Evolutionary conservation across 35 echinoderm and acorn worm genomes (phyloP), one percentile per base, ranked within the genome.

Genomic region (Apostichopus californicus): DNA sequence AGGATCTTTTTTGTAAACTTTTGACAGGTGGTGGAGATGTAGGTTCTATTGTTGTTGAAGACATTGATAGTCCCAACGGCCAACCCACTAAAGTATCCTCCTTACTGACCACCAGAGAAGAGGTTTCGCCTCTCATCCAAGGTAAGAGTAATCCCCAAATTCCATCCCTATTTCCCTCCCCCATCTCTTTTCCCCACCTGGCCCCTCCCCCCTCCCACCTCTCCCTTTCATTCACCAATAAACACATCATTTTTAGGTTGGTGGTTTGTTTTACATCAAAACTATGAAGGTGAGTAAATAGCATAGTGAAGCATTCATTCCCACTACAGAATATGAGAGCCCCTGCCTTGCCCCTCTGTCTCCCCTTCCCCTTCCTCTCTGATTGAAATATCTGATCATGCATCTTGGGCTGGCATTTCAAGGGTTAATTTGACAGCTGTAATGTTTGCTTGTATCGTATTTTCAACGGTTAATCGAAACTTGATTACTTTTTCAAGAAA

Each of bases 41-140:
- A 58, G 9, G 54, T 71, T n/a, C 13, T 22, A 12, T 22, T 80
- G 78, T 80, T 22, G 5, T 80, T 18, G 86, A 87, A 28, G 64
- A 17, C 58, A 87, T 18, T 22, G 86, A 87, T 12, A 87, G 86
- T 34, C 86, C 86, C 13, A 28, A 15, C 13, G 57, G 86, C 5
- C 57, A 23, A 25, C 55, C 86, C 9, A 24, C 86, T 24, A 87
- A 87, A 52, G 11, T 25, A 28, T 28, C 86, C 55, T 58, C 59
- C 10, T 22, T 65, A 7, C 86, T 24, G 13, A 87, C 86, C 25
- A 55, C 86, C 11, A 87, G 86, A 18, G 86, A 87, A 87, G 86
- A 59, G 24, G 86, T 21, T 63, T 87, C 86, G 6, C 86, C 86
- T n/a, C 26, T 12, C 57, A 59, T 87, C 22, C 86, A 87, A 87